These are phyloP conservation scores for Brotogeris chrysoptera DNA, from an alignment of 2,797 vertebrate genomes.

Conservation along the genomic window DNA sequence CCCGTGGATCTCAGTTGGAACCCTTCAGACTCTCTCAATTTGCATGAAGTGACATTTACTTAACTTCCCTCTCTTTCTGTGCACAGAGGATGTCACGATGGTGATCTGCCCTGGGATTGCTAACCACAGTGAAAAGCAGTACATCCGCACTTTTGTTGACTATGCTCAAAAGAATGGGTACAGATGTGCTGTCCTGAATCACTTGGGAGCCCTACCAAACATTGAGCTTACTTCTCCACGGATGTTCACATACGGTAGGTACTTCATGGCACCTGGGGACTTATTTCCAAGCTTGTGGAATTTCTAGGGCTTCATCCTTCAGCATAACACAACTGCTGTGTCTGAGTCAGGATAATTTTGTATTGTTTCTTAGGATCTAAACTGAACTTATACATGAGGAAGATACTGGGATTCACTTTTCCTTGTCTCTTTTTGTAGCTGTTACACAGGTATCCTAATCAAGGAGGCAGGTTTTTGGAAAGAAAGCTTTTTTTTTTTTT, in stretches of 20 bases:
- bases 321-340: background rate
- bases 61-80: background rate
- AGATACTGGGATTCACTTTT: background rate
- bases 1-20: background rate
- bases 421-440: background rate
- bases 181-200: conserved; percentile 95
- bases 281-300: background rate
- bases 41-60: conserved; percentile 52
- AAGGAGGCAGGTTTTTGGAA: background rate
- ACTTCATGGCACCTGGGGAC: background rate
- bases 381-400: background rate
- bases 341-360: background rate
- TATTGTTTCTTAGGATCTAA: background rate
- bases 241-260: conserved; percentile 97
- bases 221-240: conserved; percentile 97
- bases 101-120: conserved; percentile 98
- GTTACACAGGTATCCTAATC: background rate
- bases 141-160: conserved; percentile 97
- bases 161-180: conserved; percentile 94
- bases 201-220: conserved; percentile 93
- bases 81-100: conserved; percentile 93
- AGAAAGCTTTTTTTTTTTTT: background rate
- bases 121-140: conserved; percentile 99
- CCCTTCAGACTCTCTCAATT: conserved; percentile 15
- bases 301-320: background rate